Evolutionary conservation across 2,888 invertebrate genomes (phyloP), one percentile per base, ranked within the genome.

Genomic region (Yponomeuta evonymella): DNA sequence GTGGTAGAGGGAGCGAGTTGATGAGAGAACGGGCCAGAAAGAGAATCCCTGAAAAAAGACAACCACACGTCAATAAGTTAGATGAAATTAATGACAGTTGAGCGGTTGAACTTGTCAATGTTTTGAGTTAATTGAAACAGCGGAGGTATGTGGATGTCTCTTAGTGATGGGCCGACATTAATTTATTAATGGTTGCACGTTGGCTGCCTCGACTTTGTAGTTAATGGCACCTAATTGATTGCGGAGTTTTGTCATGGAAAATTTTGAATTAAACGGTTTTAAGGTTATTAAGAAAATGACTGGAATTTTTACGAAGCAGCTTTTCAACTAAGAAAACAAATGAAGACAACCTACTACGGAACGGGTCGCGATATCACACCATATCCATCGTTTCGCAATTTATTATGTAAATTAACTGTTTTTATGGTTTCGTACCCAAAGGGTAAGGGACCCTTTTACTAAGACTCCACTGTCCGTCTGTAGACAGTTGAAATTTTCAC

Each of bases 21-120:
- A 71, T 79, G 83, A 88, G 76, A 71, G 82, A 75, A 85, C 73
- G 65, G 75, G 79, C 79, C 81, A 73, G 82, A 80, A 80, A 81
- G 10, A 15, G 68, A 79, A 82, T 83, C 80, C 73, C 79, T 78
- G 76, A 79, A 79, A 79, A 77, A 76, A 73, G 73, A 72, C 72
- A 72, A 70, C 72, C 74, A 72, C 29, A 73, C 73, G 73, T 75
- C 30, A 11, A 36, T 73, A 77, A 75, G 74, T 71, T 71, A 73
- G 73, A 76, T 75, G 75, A 78, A 78, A 79, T 79, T 80, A 79
- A 79, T 79, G 78, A 78, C 75, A 73, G 51, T 58, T 58, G 51
- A 58, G 74, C 43, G 8, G 65, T 29, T 65, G 58, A 76, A 75
- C 75, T 78, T 75, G 73, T 76, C 76, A 75, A 79, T 78, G 75